Evolutionary conservation across 1,140 invertebrate genomes (phyloP), one percentile per base, ranked within the genome.

Genomic region (Reticulitermes speratus): DNA sequence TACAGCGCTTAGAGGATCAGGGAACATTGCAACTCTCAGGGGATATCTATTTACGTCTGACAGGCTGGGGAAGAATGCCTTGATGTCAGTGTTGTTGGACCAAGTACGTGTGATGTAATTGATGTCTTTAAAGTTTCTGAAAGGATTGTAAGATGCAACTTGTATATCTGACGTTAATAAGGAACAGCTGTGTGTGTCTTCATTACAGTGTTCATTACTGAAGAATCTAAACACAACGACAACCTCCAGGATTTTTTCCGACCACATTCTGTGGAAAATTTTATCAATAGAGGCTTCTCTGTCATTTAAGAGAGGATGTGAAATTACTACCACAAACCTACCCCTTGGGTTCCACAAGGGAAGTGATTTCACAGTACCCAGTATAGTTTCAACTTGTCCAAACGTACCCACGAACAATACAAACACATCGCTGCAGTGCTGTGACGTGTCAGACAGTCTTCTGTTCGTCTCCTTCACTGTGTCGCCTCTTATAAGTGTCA

Each of bases 21-120:
- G 30, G 38, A 85, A 85, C 9, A 85, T 69, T 44, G 85, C 75
- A 11, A 85, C 85, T 8, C 38, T 38, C 19, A 85, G 25, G 14
- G 30, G 30, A n/a, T 75, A 85, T 7, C 59, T 32, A 21, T 69
- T 11, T 21, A 85, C 7, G 38, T 85, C 25, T 9, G n/a, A 30
- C 11, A 83, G 9, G 23, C 23, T n/a, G 38, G 44, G 44, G 23
- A 83, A 52, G 2, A 45, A n/a, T 8, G 9, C 2, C 2, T 44
- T 32, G 32, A 83, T 1, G n/a, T 25, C 44, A 0, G 2, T 45
- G 5, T 0, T 7, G 8, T 21, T 30, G 23, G 44, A 12, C n/a
- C 23, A 83, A 83, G n/a, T 30, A 16, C n/a, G 38, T 55, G 14
- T 55, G 14, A 19, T 55, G 19, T 55, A 55, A 83, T 44, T 83